Evolutionary conservation across 2,113 vertebrate species (phyloP).

Genomic region (Polypterus bichir): DNA sequence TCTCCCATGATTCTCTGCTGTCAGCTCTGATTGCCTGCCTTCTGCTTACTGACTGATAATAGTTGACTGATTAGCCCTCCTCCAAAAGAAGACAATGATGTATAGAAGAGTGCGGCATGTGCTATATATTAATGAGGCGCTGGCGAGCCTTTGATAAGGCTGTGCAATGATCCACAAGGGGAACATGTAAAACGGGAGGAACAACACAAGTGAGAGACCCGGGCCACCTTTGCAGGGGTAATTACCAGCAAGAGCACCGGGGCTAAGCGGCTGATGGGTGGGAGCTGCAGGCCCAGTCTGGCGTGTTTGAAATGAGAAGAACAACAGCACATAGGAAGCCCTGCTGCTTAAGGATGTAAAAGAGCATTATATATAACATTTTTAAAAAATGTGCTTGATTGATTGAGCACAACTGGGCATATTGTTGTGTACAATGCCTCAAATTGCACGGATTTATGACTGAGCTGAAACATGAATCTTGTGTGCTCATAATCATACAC

Average conservation of each 20-base stretch:
- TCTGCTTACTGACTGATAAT: constrained; percentile 85
- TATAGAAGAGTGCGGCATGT: constrained; percentile 55
- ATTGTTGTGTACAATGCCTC: background rate
- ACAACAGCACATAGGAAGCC: background rate
- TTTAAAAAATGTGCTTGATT: background rate
- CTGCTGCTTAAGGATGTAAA: background rate
- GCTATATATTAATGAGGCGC: constrained; percentile 87
- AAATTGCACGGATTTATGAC: too few species aligned
- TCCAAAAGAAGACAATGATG: constrained; percentile 81
- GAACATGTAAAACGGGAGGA: constrained; percentile 52
- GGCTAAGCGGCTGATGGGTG: background rate
- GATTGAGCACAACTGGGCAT: background rate
- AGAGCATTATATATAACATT: background rate
- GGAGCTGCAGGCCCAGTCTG: too few species aligned
- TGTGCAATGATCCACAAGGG: constrained; percentile 58
- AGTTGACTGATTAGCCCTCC: constrained; percentile 81
- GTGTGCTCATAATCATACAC: too few species aligned
- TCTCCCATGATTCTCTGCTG: constrained; percentile 74
- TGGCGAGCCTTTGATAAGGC: constrained; percentile 83
- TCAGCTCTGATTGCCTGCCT: constrained; percentile 80
- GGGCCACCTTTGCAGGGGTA: constrained; percentile 44
- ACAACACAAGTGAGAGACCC: constrained; percentile 55
- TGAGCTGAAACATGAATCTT: too few species aligned
- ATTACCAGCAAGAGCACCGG: constrained; percentile 37
- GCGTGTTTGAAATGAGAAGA: too few species aligned